Conservation (phyloP, 2,888 invertebrate species). For the Vanessa cardui region DNA sequence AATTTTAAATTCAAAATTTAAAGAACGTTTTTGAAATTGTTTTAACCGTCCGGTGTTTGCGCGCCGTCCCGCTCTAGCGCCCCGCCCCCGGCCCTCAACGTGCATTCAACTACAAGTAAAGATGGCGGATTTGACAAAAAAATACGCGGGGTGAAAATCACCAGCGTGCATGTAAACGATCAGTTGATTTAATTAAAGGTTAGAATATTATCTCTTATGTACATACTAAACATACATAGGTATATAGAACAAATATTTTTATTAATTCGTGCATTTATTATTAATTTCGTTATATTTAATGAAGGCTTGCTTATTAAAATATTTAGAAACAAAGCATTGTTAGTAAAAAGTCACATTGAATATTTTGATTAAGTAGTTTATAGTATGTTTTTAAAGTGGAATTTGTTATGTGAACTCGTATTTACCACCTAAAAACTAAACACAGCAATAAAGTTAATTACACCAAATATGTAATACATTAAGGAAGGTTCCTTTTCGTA, state of each 20-base stretch:
- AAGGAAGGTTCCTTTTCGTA: no score
- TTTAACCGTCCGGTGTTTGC: conserved; percentile 49
- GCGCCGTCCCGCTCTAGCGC: conserved; percentile 63
- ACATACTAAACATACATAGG: not conserved
- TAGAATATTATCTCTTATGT: conserved; percentile 1
- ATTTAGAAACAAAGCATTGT: no score
- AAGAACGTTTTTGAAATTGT: conserved; percentile 23
- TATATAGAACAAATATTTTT: not conserved
- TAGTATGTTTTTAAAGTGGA: no score
- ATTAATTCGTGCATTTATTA: no score
- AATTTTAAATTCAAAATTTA: conserved; percentile 7
- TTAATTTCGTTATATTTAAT: no score
- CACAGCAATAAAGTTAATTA: no score
- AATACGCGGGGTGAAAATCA: conserved; percentile 42
- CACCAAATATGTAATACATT: no score
- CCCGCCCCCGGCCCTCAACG: conserved; percentile 62
- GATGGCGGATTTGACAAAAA: conserved; percentile 67
- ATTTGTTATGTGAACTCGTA: no score
- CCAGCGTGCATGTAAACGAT: conserved; percentile 17
- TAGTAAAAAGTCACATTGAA: no score
- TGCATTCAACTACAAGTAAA: conserved; percentile 77
- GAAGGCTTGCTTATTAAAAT: no score
- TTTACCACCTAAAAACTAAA: no score
- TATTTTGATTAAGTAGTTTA: no score
- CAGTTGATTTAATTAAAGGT: not conserved